Evolutionary conservation across 1,140 invertebrate species (phyloP).

Genomic region (Acromyrmex heyeri): DNA sequence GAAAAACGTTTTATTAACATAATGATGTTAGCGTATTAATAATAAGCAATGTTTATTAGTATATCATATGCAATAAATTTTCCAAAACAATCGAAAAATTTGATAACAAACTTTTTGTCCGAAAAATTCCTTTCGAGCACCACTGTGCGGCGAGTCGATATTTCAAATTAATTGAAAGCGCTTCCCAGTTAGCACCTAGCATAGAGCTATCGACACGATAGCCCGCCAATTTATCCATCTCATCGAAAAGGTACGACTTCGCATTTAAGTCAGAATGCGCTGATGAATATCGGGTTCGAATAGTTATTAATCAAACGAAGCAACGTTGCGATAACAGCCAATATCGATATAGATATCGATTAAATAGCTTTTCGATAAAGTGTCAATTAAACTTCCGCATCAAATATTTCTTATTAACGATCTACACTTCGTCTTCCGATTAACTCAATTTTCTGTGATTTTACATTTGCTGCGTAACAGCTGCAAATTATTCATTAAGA

Average conservation of each 20-base stretch:
- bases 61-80: neutral
- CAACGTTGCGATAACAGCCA: slow-evolving; percentile 32
- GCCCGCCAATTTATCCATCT: slow-evolving; percentile 51
- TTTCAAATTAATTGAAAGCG: slow-evolving; percentile 55
- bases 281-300: slow-evolving; percentile 49
- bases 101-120: slow-evolving; percentile 25
- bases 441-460: neutral
- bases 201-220: slow-evolving; percentile 27
- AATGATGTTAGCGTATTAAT: neutral
- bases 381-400: slow-evolving; percentile 13
- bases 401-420: slow-evolving; percentile 42
- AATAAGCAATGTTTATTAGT: neutral
- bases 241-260: slow-evolving; percentile 45
- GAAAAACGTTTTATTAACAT: neutral
- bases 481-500: slow-evolving; percentile 25
- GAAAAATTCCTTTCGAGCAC: slow-evolving; percentile 30
- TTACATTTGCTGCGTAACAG: neutral
- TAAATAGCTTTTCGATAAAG: slow-evolving; percentile 7
- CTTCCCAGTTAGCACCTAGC: slow-evolving; percentile 22
- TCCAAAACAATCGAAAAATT: slow-evolving; percentile 15
- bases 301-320: slow-evolving; percentile 52
- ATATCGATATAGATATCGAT: slow-evolving; percentile 50
- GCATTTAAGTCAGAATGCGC: slow-evolving; percentile 40
- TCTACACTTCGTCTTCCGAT: slow-evolving; percentile 12
- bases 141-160: slow-evolving; percentile 26